Evolutionary conservation across 2,797 vertebrate genomes (phyloP), one percentile per base, ranked within the genome.

Genomic region (Lophius americanus): DNA sequence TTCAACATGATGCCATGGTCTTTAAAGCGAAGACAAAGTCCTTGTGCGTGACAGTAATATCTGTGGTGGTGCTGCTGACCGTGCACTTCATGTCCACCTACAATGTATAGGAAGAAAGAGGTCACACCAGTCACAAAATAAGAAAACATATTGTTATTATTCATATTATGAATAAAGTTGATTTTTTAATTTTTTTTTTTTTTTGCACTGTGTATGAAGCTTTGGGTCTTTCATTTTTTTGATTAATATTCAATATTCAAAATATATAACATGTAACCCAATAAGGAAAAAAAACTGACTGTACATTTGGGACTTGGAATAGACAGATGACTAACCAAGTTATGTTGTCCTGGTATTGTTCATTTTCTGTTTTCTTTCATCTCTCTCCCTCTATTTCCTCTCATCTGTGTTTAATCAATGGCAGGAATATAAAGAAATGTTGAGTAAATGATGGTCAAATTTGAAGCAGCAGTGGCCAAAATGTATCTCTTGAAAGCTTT

Each of bases 1-100:
- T 91, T 89, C 88, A 86, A 89, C 86, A 88, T 85, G 85, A 91
- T 88, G 89, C 85, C 85, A 83, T 89, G 90, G 88, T 88, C 86
- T 86, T 89, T 89, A 84, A 88, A 88, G 83, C 76, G 74, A 85
- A 88, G 82, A 89, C 73, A 86, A 83, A 85, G 84, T 86, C 85
- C 81, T 81, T 59, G 74, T 65, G 74, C 81, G 76, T 82, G 79
- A 85, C 78, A 77, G 80, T 85, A 79, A 83, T 85, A 73, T 89
- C 73, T 68, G 73, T 77, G 60, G 50, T 73, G 79, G 61, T 46
- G 69, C 51, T n/a, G 64, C 76, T 89, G 87, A 92, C 88, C 89
- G 75, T 47, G 70, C 39, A n/a, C 79, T 78, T 71, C 32, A 62
- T 64, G 75, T 70, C 74, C 71, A 70, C 78, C 71, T 71, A 70